Percentiles rank a stretch among this genome's conserved stretches.
phyloP scores from a whole-genome alignment of 1,140 invertebrate genomes.

The Agrypnia vestita region DNA sequence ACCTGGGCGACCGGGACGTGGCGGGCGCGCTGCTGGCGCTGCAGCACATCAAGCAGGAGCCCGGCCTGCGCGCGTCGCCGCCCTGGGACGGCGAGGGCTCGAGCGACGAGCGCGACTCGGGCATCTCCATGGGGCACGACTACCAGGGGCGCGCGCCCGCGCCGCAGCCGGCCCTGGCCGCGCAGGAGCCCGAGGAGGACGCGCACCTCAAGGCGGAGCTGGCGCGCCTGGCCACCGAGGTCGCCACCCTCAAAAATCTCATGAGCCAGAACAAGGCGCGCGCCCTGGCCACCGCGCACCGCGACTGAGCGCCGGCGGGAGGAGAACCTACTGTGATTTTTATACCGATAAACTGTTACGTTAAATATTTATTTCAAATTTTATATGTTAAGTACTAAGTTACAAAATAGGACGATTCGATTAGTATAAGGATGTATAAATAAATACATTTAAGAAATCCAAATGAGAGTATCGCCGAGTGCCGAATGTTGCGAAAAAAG shows the following conservation, averaged over 20 bases:
- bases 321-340: conserved; percentile 57
- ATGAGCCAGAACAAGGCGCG: conserved; percentile 74
- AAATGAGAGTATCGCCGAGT: not conserved
- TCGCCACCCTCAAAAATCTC: conserved; percentile 89
- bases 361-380: conserved; percentile 59
- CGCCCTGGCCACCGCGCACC: conserved; percentile 49
- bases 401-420: conserved; percentile 1
- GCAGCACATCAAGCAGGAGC: conserved; percentile 89
- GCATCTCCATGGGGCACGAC: conserved; percentile 83
- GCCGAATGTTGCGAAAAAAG: not conserved
- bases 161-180: conserved; percentile 53
- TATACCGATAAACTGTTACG: conserved; percentile 51
- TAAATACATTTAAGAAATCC: too few species aligned
- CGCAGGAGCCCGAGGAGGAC: conserved; percentile 75
- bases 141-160: conserved; percentile 69
- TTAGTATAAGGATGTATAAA: not conserved
- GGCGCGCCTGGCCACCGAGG: conserved; percentile 90
- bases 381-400: conserved; percentile 38
- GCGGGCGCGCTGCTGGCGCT: conserved; percentile 84
- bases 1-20: conserved; percentile 90
- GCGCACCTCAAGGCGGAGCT: conserved; percentile 89
- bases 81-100: conserved; percentile 89
- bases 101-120: conserved; percentile 90
- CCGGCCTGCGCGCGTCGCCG: conserved; percentile 81
- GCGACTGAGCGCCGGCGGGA: conserved; percentile 5